phyloP scores from a whole-genome alignment of 2,888 invertebrate species.

The Drosophila borborema region DNA sequence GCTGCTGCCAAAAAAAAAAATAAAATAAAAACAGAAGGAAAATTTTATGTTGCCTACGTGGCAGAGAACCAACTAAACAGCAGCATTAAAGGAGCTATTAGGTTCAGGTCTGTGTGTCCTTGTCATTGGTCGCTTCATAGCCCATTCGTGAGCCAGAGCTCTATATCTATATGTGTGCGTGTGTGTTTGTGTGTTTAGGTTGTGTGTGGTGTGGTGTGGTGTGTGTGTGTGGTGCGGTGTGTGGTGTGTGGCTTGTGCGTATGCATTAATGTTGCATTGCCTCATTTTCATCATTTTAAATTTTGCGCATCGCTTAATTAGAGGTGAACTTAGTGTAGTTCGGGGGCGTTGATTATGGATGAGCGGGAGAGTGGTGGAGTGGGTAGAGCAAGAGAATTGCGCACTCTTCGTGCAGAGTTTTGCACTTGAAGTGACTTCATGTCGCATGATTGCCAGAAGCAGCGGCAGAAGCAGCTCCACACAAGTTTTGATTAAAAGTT shows the following conservation, averaged over 20 bases:
- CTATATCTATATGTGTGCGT: not conserved
- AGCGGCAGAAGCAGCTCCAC: constrained; percentile 31
- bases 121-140: constrained; percentile 44
- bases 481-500: constrained; percentile 77
- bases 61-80: constrained; percentile 63
- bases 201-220: not conserved
- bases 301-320: constrained; percentile 68
- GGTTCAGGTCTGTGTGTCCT: constrained; percentile 45
- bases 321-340: constrained; percentile 44
- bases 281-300: constrained; percentile 54
- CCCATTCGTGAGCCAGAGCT: constrained; percentile 38
- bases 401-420: constrained; percentile 7
- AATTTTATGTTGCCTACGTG: constrained; percentile 74
- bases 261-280: constrained; percentile 74
- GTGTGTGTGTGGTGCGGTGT: constrained; percentile 4
- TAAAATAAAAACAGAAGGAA: constrained; percentile 9
- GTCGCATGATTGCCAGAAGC: constrained; percentile 67
- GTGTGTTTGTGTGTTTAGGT: constrained; percentile 16
- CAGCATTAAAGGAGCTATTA: constrained; percentile 73
- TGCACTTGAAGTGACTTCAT: constrained; percentile 60
- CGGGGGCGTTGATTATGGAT: not conserved
- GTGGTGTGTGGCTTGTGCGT: constrained; percentile 31
- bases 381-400: not conserved
- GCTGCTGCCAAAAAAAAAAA: constrained; percentile 14
- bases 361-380: not conserved